Conservation (phyloP, 2,888 invertebrate genomes). For the Nomada goodeniana region DNA sequence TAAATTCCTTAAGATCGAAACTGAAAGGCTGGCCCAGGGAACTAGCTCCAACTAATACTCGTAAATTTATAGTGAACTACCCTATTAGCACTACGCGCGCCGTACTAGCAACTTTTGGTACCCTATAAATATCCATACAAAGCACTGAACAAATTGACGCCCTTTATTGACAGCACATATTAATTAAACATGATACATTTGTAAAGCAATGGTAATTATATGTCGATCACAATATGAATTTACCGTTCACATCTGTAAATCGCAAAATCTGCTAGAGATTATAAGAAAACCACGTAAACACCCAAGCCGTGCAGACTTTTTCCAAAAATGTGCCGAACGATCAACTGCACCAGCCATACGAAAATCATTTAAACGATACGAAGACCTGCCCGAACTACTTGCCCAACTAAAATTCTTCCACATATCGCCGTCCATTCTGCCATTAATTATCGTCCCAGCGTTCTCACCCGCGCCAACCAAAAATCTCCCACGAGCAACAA, state of each 20-base stretch:
- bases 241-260: slow-evolving; percentile 1
- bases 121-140: slow-evolving; percentile 25
- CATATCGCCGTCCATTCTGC: too few relatives aligned
- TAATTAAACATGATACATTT: slow-evolving; percentile 12
- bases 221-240: slow-evolving; percentile 1
- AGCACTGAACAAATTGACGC: slow-evolving; percentile 15
- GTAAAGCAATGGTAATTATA: slow-evolving; percentile 10
- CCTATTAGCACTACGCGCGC: background rate
- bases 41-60: background rate
- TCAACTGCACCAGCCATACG: too few relatives aligned
- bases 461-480: background rate
- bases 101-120: slow-evolving; percentile 17
- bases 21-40: background rate
- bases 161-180: slow-evolving; percentile 22
- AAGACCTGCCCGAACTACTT: too few relatives aligned
- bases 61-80: background rate
- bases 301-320: too few relatives aligned
- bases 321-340: too few relatives aligned
- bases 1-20: background rate
- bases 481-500: background rate
- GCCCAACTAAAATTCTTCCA: too few relatives aligned
- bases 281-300: background rate
- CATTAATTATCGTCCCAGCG: too few relatives aligned
- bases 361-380: too few relatives aligned
- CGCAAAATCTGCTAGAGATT: background rate